These are phyloP conservation scores for Osmerus mordax DNA, from an alignment of 2,113 vertebrate species.

Conservation along the genomic window DNA sequence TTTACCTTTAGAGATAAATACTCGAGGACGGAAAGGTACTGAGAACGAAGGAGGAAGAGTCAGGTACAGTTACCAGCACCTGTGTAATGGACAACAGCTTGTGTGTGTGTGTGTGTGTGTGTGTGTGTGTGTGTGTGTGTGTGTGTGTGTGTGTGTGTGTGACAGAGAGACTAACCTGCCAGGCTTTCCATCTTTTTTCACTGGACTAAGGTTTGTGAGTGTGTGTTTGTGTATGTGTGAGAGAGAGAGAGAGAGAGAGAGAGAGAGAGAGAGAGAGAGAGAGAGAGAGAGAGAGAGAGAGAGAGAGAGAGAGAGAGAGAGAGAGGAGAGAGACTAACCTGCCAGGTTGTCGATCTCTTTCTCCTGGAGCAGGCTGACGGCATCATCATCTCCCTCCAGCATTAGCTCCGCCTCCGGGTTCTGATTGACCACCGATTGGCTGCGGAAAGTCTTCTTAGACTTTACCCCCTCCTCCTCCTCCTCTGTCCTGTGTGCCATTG, in stretches of 20 bases:
- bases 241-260: too few relatives aligned
- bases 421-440: slow-evolving; percentile 89
- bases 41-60: slow-evolving; percentile 73
- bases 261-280: too few relatives aligned
- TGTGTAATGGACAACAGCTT: too few relatives aligned
- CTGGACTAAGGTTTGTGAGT: background rate
- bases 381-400: slow-evolving; percentile 96
- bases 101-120: background rate
- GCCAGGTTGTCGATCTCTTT: slow-evolving; percentile 98
- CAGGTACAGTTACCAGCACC: background rate
- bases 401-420: slow-evolving; percentile 94
- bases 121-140: slow-evolving; percentile 13
- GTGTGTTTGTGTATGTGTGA: background rate
- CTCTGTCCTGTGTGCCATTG: background rate
- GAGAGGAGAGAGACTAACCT: slow-evolving; percentile 69
- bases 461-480: slow-evolving; percentile 52
- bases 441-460: slow-evolving; percentile 91
- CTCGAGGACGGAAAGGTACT: slow-evolving; percentile 50
- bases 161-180: background rate
- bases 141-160: slow-evolving; percentile 4
- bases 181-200: background rate
- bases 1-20: too few relatives aligned
- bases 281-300: too few relatives aligned
- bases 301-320: too few relatives aligned
- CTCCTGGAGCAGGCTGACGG: slow-evolving; percentile 94